A percentile compares a stretch with the other conserved stretches of the same genome.
Evolutionary conservation across 2,888 invertebrate genomes (phyloP).

Genomic region (Bhutanitis thaidina): DNA sequence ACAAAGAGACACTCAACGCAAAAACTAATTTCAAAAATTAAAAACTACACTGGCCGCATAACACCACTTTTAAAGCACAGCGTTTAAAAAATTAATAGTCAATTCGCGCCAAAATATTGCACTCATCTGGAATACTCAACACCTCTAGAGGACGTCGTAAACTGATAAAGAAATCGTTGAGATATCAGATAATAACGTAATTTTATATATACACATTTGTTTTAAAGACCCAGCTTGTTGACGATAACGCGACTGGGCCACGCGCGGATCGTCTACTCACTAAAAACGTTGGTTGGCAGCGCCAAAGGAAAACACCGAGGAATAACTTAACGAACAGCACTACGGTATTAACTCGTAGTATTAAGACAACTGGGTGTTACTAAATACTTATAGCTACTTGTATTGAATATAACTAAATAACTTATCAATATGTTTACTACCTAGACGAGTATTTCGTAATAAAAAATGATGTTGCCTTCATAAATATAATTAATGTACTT

Average conservation of each 20-base stretch:
- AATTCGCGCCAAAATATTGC: slow-evolving; percentile 14
- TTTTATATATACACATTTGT: slow-evolving; percentile 1
- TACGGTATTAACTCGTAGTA: neutral
- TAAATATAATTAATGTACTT: too few relatives aligned
- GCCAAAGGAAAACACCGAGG: slow-evolving; percentile 8
- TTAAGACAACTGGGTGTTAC: neutral
- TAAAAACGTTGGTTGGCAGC: neutral
- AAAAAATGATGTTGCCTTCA: too few relatives aligned
- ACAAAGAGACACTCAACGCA: neutral
- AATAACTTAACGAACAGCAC: neutral
- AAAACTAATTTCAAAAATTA: neutral
- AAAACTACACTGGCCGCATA: slow-evolving; percentile 1
- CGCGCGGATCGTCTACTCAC: slow-evolving; percentile 10
- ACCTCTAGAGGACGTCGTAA: neutral
- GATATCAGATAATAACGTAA: slow-evolving; percentile 11
- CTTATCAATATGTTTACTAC: neutral
- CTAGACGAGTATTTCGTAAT: neutral
- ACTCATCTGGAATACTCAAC: slow-evolving; percentile 3
- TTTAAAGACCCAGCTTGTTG: neutral
- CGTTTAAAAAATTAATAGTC: slow-evolving; percentile 2
- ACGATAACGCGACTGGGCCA: slow-evolving; percentile 14
- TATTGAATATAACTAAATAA: slow-evolving; percentile 1
- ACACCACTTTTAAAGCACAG: slow-evolving; percentile 1
- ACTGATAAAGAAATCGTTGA: slow-evolving; percentile 12
- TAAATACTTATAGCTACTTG: neutral